Base-by-base conservation (phyloP, 2,888 invertebrate species). In the Ceriagrion tenellum region DNA sequence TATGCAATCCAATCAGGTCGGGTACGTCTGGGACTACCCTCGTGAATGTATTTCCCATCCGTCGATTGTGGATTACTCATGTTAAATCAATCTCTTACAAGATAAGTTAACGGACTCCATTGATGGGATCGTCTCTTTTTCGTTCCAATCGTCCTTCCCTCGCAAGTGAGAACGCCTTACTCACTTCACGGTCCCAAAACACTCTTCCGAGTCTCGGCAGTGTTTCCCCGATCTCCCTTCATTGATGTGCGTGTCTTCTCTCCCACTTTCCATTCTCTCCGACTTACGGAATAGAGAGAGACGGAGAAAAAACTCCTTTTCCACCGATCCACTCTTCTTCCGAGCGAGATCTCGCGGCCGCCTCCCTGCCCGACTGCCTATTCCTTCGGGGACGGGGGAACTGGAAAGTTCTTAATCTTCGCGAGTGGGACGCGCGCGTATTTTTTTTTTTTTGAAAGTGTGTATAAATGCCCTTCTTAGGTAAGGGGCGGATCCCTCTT, bases 361-460 rank as follows among this genome's bases (percentile, higher is more conserved):
- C 59, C 59, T 59, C 16, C 59, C 59, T 59, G 59, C 59, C 26
- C 69, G 69, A 2, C 69, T 23, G 10, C 10, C 59, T 69, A 69
- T 69, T 69, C 12, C 69, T 23, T n/a, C 0, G 26, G 26, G 69
- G 26, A n/a, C n/a, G 18, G 59, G 12, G 18, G 20, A 59, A 59
- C 59, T 81, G 81, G 81, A 81, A 81, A 81, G 81, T 81, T 81
- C 26, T 30, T 81, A 81, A 81, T 81, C 74, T 81, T 81, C 35
- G 74, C 74, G 74, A 35, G 74, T n/a, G 81, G n/a, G 30, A n/a
- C n/a, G 8, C 26, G 81, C 35, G 30, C 4, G n/a, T n/a, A n/a
- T n/a, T 30, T 30, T n/a, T 1, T 30, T 81, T 81, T 81, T 30
- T 81, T 30, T 81, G 26, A 26, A 35, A 13, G n/a, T 16, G 23